Percentiles rank a stretch among this genome's conserved stretches.
phyloP scores from a whole-genome alignment of 2,888 invertebrate species.

The Scaeva pyrastri region DNA sequence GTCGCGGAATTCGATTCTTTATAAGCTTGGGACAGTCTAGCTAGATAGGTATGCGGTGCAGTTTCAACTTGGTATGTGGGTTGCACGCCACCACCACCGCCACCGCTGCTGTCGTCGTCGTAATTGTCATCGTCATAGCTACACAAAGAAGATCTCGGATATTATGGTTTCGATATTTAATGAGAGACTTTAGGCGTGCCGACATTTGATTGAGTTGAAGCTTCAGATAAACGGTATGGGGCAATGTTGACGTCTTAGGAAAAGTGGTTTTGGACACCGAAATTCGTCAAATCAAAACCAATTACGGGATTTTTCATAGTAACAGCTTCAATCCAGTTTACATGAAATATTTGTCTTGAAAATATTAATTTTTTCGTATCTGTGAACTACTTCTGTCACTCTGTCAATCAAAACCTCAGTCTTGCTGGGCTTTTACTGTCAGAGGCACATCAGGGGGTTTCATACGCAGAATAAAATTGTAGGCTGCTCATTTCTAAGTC shows the following conservation, averaged over 20 bases:
- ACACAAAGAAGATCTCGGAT: slow-evolving; percentile 19
- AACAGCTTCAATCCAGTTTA: too few relatives aligned
- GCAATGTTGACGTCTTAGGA: not conserved
- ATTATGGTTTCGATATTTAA: slow-evolving; percentile 59
- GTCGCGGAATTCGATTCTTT: slow-evolving; percentile 53
- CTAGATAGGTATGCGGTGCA: slow-evolving; percentile 9
- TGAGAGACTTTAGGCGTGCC: slow-evolving; percentile 24
- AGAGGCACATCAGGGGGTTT: too few relatives aligned
- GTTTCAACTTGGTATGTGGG: slow-evolving; percentile 55
- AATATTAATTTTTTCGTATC: too few relatives aligned
- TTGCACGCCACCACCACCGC: slow-evolving; percentile 18
- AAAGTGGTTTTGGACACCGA: too few relatives aligned
- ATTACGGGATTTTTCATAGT: too few relatives aligned
- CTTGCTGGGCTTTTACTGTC: too few relatives aligned
- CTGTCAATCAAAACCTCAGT: too few relatives aligned
- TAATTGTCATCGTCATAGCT: not conserved
- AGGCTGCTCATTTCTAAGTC: too few relatives aligned
- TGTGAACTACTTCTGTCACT: too few relatives aligned
- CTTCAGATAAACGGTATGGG: not conserved
- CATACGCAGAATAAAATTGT: too few relatives aligned
- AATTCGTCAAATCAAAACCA: too few relatives aligned
- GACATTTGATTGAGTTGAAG: slow-evolving; percentile 22
- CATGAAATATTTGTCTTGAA: too few relatives aligned
- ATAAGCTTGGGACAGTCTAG: slow-evolving; percentile 44
- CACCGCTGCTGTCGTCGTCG: not conserved